Percentiles rank a stretch among this genome's conserved stretches.
Evolutionary conservation across 2,113 vertebrate species (phyloP).

Genomic region (Tylochromis polylepis): DNA sequence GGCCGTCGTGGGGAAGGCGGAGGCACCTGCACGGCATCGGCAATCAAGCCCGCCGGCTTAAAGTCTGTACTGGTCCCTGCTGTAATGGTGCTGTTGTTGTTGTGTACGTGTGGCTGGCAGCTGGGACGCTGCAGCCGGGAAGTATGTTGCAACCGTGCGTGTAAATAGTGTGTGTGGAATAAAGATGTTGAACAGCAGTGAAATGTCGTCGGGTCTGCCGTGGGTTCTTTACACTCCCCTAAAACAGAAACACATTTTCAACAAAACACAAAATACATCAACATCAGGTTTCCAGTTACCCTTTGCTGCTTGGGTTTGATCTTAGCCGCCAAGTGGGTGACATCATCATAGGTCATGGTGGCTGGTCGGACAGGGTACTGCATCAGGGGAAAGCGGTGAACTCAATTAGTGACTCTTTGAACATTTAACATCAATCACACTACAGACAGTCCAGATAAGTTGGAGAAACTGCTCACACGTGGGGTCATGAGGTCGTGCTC

Average conservation of each 20-base stretch:
- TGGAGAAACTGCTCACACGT: neutral
- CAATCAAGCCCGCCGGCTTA: no score
- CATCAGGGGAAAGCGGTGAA: neutral
- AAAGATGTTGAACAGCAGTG: no score
- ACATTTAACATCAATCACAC: neutral
- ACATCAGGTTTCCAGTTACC: slow-evolving; percentile 59
- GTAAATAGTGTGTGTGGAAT: no score
- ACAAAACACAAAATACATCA: neutral
- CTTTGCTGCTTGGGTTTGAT: slow-evolving; percentile 98
- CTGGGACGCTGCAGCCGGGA: no score
- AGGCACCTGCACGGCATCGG: no score
- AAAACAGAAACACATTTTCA: neutral
- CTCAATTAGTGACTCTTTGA: neutral
- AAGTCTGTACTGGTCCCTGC: no score
- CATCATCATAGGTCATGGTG: slow-evolving; percentile 88
- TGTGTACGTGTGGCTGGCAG: no score
- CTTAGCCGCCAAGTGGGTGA: slow-evolving; percentile 85
- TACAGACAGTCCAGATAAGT: neutral
- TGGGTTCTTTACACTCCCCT: no score
- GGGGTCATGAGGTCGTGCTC: neutral
- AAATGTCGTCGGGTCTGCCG: no score
- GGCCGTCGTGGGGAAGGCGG: no score
- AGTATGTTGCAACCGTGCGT: no score
- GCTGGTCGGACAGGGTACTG: slow-evolving; percentile 94
- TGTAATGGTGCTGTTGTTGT: no score